Conservation (phyloP, 2,113 vertebrate species). For the Hiodon tergisus region DNA sequence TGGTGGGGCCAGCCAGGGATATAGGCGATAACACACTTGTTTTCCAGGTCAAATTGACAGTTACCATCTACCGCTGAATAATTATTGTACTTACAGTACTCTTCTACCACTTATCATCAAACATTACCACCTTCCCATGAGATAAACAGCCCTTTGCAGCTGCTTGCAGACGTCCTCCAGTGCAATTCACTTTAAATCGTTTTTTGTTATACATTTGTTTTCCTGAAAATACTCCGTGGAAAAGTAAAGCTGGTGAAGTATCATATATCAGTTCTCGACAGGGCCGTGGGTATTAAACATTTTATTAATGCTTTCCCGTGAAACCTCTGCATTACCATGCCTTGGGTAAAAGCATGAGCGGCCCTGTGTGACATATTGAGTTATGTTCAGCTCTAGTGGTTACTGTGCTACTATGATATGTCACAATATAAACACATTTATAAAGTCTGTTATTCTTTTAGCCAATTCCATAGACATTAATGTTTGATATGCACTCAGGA, state of each 20-base stretch:
- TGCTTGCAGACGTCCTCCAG: no score
- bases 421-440: background rate
- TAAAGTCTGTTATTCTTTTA: background rate
- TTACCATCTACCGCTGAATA: background rate
- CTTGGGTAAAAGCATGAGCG: no score
- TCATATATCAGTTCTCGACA: no score
- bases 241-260: no score
- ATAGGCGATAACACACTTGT: background rate
- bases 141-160: background rate
- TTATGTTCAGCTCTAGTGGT: background rate
- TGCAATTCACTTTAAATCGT: no score
- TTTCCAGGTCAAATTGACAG: slow-evolving; percentile 4
- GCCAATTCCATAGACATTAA: no score
- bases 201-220: no score
- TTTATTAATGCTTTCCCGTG: no score
- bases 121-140: background rate
- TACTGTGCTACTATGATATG: background rate
- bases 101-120: background rate
- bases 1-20: background rate
- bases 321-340: no score
- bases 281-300: no score
- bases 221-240: no score
- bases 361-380: background rate
- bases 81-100: background rate
- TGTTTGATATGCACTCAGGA: no score